Conservation (phyloP, 2,113 vertebrate species). For the Arvicanthis niloticus region DNA sequence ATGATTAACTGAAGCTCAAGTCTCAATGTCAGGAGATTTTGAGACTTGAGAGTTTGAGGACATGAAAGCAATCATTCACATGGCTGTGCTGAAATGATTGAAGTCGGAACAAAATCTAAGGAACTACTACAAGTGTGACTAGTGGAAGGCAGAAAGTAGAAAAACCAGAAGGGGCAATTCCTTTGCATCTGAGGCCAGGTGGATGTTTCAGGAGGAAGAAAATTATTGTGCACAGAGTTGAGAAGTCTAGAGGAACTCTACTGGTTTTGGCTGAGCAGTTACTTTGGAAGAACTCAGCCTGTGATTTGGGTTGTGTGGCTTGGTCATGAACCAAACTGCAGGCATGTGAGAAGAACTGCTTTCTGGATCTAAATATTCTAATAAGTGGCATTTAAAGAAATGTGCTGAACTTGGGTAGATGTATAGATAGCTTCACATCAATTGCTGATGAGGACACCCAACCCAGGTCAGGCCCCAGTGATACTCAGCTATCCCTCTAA, state of each 20-base stretch:
- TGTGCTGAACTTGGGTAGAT: slow-evolving; percentile 49
- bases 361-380: slow-evolving; percentile 54
- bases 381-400: slow-evolving; percentile 66
- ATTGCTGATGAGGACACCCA: slow-evolving; percentile 44
- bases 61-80: background rate
- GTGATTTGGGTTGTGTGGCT: slow-evolving; percentile 71
- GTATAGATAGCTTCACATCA: background rate
- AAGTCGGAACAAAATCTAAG: background rate
- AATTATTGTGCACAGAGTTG: slow-evolving; percentile 59
- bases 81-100: background rate
- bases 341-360: slow-evolving; percentile 60
- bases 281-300: slow-evolving; percentile 71
- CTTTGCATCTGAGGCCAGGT: slow-evolving; percentile 30
- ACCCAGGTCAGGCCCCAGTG: background rate
- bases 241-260: slow-evolving; percentile 50
- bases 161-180: background rate
- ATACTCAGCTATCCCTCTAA: background rate
- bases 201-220: background rate
- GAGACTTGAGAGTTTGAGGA: background rate
- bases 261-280: slow-evolving; percentile 74
- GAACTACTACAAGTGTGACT: background rate
- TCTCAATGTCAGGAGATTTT: background rate
- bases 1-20: background rate
- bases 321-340: slow-evolving; percentile 60
- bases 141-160: background rate